A percentile compares a stretch with the other conserved stretches of the same genome.
phyloP scores from a whole-genome alignment of 2,888 invertebrate genomes.

The Drosophila differens region DNA sequence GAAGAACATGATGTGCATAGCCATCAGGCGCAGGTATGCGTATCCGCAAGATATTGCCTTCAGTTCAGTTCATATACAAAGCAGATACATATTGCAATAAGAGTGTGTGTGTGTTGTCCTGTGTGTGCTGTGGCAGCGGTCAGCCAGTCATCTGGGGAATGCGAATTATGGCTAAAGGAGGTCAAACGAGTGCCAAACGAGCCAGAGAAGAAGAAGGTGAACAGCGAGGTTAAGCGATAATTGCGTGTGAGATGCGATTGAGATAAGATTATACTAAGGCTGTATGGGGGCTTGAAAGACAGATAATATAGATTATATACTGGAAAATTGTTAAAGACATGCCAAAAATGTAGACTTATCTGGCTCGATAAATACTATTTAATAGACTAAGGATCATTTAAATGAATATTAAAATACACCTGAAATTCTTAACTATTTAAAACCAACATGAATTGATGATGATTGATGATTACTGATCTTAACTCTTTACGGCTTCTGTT shows the following conservation, averaged over 20 bases:
- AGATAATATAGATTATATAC: not conserved
- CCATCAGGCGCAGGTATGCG: constrained; percentile 56
- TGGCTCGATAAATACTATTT: no score
- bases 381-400: not conserved
- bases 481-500: constrained; percentile 1
- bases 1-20: constrained; percentile 72
- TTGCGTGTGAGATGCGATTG: constrained; percentile 23
- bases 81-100: constrained; percentile 18
- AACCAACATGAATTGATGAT: not conserved
- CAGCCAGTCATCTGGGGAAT: constrained; percentile 13
- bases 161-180: constrained; percentile 38
- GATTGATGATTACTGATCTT: not conserved
- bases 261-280: constrained; percentile 3
- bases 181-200: constrained; percentile 41
- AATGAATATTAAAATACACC: not conserved
- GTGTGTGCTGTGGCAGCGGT: constrained; percentile 1
- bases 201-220: constrained; percentile 24
- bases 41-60: constrained; percentile 37
- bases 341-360: not conserved
- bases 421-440: not conserved
- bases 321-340: not conserved
- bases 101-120: not conserved
- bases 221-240: constrained; percentile 27
- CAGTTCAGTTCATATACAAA: constrained; percentile 44
- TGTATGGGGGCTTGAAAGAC: not conserved